phyloP scores from a whole-genome alignment of 1,140 invertebrate species.

The Atta cephalotes region DNA sequence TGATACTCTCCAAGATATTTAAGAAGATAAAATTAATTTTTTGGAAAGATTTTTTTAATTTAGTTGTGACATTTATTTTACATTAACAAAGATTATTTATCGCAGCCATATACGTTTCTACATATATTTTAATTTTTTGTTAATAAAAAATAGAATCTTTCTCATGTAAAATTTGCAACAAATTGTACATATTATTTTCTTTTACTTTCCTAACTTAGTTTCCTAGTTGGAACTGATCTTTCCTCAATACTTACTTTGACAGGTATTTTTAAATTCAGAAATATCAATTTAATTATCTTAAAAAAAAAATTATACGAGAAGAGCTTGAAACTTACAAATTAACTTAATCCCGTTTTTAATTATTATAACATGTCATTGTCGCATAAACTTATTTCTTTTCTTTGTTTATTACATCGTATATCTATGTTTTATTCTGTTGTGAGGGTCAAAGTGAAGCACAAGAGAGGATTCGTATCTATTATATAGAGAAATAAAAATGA shows the following conservation, averaged over 20 bases:
- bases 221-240: background rate
- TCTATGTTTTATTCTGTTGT: constrained; percentile 16
- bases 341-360: background rate
- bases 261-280: background rate
- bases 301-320: background rate
- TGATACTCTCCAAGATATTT: background rate
- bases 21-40: background rate
- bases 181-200: background rate
- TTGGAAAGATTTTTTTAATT: background rate
- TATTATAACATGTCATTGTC: background rate
- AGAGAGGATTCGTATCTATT: constrained; percentile 67
- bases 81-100: background rate
- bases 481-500: constrained; percentile 22
- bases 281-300: background rate
- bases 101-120: background rate
- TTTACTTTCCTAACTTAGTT: background rate
- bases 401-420: constrained; percentile 39
- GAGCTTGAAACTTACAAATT: background rate
- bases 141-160: background rate
- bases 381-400: background rate
- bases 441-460: constrained; percentile 42
- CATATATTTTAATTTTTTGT: background rate
- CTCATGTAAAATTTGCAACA: background rate
- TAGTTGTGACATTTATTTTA: background rate
- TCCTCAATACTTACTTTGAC: background rate